phyloP scores from a whole-genome alignment of 2,113 vertebrate genomes.

The Phyllostomus discolor region DNA sequence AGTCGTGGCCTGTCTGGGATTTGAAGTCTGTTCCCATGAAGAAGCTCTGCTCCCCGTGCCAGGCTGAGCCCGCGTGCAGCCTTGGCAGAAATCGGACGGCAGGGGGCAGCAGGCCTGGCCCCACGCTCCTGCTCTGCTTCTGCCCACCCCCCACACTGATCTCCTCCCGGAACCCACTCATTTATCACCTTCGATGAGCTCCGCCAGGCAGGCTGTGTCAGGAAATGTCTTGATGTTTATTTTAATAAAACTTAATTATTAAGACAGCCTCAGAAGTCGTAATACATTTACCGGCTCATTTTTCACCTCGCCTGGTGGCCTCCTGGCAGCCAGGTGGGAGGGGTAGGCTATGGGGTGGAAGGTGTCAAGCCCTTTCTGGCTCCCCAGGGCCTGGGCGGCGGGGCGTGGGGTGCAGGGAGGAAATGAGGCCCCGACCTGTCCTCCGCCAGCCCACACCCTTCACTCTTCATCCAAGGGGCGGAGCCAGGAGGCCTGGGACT shows the following conservation, averaged over 20 bases:
- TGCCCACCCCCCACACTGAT: not conserved
- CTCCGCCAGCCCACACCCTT: too few species aligned
- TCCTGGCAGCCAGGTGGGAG: slow-evolving; percentile 64
- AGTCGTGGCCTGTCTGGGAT: not conserved
- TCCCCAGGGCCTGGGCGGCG: not conserved
- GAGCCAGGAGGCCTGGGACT: not conserved
- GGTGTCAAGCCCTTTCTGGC: not conserved
- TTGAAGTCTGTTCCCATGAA: not conserved
- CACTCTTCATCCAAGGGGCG: rapidly evolving
- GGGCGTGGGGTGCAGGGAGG: not conserved
- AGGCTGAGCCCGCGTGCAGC: rapidly evolving
- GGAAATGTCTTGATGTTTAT: slow-evolving; percentile 73
- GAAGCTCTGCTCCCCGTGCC: rapidly evolving
- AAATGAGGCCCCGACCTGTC: too few species aligned
- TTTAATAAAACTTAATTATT: slow-evolving; percentile 79
- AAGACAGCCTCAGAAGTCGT: slow-evolving; percentile 76
- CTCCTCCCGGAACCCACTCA: not conserved
- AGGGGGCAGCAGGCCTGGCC: not conserved
- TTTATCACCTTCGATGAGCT: slow-evolving; percentile 59
- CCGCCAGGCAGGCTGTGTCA: slow-evolving; percentile 73
- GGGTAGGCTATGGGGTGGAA: rapidly evolving
- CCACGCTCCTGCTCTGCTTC: rapidly evolving
- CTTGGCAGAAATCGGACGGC: not conserved
- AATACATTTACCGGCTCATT: slow-evolving; percentile 74
- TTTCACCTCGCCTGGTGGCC: slow-evolving; percentile 67